Evolutionary conservation across 2,113 vertebrate species (phyloP), one percentile per base, ranked within the genome.

Genomic region (Heterochromis multidens): DNA sequence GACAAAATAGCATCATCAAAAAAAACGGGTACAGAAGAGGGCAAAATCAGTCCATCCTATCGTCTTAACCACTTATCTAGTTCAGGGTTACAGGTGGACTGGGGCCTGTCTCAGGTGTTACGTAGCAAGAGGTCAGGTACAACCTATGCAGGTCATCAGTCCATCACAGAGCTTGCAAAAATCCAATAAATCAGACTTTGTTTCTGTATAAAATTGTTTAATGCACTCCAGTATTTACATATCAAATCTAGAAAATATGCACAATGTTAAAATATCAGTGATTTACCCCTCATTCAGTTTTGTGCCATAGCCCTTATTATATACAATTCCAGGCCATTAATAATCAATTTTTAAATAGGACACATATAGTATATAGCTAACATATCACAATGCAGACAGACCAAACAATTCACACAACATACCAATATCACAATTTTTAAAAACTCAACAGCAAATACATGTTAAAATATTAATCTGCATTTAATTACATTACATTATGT

Each of bases 161-260:
- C 40, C 46, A 43, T 70, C 65, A 70, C 37, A 74, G 27, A 31
- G 43, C 29, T 8, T 13, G 43, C 0, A 83, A 16, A 37, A 74
- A 61, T 54, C 33, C 31, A 83, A 63, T 11, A 78, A 62, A 85
- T 12, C 27, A 58, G 5, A n/a, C 25, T 37, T 83, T 60, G 33
- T 89, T 91, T 93, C 46, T 84, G 81, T 93, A 95, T 89, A 95
- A 96, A 96, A 95, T 29, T 54, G 85, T 96, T 96, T 96, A 96
- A 95, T 96, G 89, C 86, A 89, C 81, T 93, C 65, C 81, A 91
- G 74, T 95, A 95, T 95, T 93, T 95, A 95, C 95, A 95, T 93
- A 95, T 93, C 91, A 96, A 96, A 96, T 95, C 95, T 96, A 96
- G 93, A 96, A 96, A 96, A 96, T 95, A 93, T 92, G 90, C 92